Percentiles rank a stretch among this genome's conserved stretches.
Conservation (phyloP, 30 jellyfish, hydroid and myxozoan genomes). For the Pelagia noctiluca region DNA sequence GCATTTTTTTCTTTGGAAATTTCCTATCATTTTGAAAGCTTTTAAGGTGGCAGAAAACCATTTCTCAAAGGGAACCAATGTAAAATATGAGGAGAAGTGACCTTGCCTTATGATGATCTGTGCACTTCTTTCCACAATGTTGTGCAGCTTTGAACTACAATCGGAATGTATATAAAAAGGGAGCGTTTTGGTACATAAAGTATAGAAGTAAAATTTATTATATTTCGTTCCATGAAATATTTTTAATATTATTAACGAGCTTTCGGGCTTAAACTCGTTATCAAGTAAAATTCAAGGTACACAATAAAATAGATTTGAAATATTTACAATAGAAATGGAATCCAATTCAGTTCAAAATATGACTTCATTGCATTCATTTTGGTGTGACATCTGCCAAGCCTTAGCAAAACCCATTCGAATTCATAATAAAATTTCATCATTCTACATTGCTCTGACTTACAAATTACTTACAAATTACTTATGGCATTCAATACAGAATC, state of each 20-base stretch:
- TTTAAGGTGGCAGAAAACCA: not conserved
- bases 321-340: not conserved
- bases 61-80: not conserved
- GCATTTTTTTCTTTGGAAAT: not conserved
- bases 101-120: not conserved
- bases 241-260: no score
- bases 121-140: not conserved
- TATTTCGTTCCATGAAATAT: no score
- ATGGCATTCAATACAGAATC: not conserved
- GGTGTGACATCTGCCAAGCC: no score
- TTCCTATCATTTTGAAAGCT: not conserved
- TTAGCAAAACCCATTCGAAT: no score
- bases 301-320: no score
- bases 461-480: not conserved
- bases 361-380: no score
- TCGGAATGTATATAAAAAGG: not conserved
- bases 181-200: no score
- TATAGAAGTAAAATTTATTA: no score
- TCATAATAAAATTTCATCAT: not conserved
- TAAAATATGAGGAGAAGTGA: not conserved
- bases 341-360: conserved; percentile 23
- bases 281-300: no score
- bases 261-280: no score
- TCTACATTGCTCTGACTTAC: not conserved
- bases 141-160: not conserved